phyloP scores from a whole-genome alignment of 2,797 vertebrate genomes.

The Sitta carolinensis region DNA sequence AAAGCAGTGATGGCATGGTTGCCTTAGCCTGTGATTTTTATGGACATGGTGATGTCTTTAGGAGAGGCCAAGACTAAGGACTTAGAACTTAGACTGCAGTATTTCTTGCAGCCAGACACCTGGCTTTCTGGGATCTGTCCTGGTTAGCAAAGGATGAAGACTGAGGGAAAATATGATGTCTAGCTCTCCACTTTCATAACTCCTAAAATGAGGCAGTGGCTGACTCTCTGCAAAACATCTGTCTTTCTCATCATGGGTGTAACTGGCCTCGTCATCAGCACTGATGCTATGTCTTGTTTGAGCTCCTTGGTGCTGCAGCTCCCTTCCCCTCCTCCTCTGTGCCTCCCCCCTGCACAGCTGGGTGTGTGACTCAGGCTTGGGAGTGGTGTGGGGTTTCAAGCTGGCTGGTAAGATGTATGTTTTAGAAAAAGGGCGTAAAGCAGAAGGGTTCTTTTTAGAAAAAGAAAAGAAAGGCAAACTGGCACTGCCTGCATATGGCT shows the following conservation, averaged over 20 bases:
- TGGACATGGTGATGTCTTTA: accelerated
- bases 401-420: neutral
- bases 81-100: neutral
- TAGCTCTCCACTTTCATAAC: neutral
- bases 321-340: neutral
- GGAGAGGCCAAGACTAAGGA: neutral
- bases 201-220: neutral
- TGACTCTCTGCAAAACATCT: slow-evolving; percentile 43
- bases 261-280: neutral
- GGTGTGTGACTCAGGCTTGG: neutral
- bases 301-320: neutral
- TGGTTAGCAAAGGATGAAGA: neutral
- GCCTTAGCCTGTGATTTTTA: neutral
- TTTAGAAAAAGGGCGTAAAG: neutral
- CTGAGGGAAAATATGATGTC: neutral
- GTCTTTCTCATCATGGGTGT: slow-evolving; percentile 19
- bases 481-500: accelerated
- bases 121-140: neutral
- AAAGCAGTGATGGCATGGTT: neutral
- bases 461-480: neutral
- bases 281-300: neutral
- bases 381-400: neutral
- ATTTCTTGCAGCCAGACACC: neutral
- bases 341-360: neutral
- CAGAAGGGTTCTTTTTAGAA: neutral